Evolutionary conservation across 2,888 invertebrate species (phyloP).

Genomic region (Steromphala cineraria): DNA sequence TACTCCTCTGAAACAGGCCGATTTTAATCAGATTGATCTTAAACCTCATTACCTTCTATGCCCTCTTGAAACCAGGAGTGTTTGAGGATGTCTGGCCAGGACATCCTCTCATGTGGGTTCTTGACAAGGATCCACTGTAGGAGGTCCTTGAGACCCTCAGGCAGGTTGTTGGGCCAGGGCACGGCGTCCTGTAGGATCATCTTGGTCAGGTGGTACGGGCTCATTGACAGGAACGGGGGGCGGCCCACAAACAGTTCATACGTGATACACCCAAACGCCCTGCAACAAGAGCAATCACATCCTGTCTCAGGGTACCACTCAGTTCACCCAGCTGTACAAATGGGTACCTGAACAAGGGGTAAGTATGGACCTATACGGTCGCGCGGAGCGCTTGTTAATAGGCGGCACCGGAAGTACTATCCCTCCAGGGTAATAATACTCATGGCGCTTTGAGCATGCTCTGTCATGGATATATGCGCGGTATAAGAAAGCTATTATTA

Average conservation of each 20-base stretch:
- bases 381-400: no score
- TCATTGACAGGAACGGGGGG: neutral
- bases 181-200: neutral
- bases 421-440: no score
- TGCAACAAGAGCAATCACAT: neutral
- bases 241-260: constrained; percentile 3
- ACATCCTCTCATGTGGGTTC: neutral
- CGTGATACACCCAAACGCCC: constrained; percentile 3
- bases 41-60: neutral
- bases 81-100: neutral
- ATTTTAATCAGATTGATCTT: no score
- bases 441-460: no score
- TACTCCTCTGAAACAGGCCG: no score
- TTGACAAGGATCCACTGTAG: neutral
- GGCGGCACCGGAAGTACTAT: no score
- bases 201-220: neutral
- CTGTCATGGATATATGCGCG: no score
- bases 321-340: no score
- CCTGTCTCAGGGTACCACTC: no score
- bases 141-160: constrained; percentile 1
- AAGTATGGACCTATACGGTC: no score
- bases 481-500: no score
- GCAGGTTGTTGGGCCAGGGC: neutral
- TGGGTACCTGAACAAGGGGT: no score
- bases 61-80: neutral